Base-by-base conservation (phyloP, 2,797 vertebrate species). In the Pterois miles region DNA sequence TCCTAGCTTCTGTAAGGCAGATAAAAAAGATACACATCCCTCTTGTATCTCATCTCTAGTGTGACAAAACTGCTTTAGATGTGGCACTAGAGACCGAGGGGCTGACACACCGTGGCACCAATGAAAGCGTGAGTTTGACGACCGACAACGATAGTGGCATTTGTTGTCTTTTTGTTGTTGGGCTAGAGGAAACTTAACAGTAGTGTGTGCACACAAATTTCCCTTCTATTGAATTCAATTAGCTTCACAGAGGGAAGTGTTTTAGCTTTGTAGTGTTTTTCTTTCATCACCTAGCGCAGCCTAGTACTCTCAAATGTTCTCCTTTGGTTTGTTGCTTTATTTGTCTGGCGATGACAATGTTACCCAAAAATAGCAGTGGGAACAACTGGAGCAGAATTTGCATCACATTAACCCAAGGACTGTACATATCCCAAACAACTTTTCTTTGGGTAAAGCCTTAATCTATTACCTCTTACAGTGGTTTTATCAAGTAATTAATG, bases 381-480 rank as follows among this genome's bases (percentile, higher is more conserved):
- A 65, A 79, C 75, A 87, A 86, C 65, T 82, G 27, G 75, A 86
- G 69, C 68, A 68, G 53, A 81, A 89, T 91, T 86, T 89, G 81
- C 80, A 90, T 90, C 66, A 58, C 52, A 79, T 79, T 86, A 74
- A 76, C 23, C 60, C 74, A 65, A 76, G 69, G 48, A 65, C 43
- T 78, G 53, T 57, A 46, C 52, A 70, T 50, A 65, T 81, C 16
- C 18, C 18, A 8, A 64, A 23, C 58, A 57, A 16, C 62, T 62
- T 71, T 46, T 59, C 46, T 46, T 20, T 67, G 34, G 25, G 59
- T 38, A 50, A 81, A 73, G 38, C 20, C 8, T 48, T 20, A 18
- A 14, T 67, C 2, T n/a, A 33, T 40, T 20, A 53, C 60, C 53
- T 71, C 36, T 34, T 72, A 83, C 76, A 68, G 81, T 66, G 46